Conservation (phyloP, 2,888 invertebrate genomes). For the Mesorhabditis belari region DNA sequence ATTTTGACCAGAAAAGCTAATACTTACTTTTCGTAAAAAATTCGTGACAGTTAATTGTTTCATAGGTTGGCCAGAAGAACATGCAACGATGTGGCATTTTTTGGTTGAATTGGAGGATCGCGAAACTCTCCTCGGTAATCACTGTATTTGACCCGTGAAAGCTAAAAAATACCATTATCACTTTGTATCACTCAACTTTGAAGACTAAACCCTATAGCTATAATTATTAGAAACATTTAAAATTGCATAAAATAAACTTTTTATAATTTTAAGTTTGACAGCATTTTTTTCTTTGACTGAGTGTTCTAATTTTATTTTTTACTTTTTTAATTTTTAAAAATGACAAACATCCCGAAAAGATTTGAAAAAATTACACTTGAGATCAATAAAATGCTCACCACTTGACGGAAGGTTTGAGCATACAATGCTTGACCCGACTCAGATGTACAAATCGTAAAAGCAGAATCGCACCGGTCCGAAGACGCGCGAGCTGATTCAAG, state of each 20-base stretch:
- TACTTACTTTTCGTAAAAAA: too few species aligned
- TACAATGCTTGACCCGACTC: not conserved
- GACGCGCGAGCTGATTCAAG: not conserved
- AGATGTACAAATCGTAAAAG: not conserved
- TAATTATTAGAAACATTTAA: not conserved
- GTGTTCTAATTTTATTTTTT: too few species aligned
- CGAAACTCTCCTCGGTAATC: conserved; percentile 21
- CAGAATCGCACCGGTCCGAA: not conserved
- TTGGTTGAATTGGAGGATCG: conserved; percentile 20
- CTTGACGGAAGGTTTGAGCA: not conserved
- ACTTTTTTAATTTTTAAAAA: too few species aligned
- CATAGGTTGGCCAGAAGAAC: not conserved
- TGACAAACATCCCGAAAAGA: too few species aligned
- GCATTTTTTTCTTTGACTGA: too few species aligned
- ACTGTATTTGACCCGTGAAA: conserved; percentile 19
- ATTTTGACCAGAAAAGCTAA: too few species aligned
- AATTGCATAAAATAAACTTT: not conserved
- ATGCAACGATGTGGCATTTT: not conserved
- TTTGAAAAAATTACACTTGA: not conserved
- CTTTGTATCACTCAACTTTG: not conserved
- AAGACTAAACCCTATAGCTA: not conserved
- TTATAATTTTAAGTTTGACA: too few species aligned
- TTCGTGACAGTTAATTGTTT: not conserved
- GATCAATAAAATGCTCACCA: not conserved
- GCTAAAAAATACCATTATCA: conserved; percentile 15